Evolutionary conservation across 2,797 vertebrate genomes (phyloP).

Genomic region (Kryptopterus vitreolus): DNA sequence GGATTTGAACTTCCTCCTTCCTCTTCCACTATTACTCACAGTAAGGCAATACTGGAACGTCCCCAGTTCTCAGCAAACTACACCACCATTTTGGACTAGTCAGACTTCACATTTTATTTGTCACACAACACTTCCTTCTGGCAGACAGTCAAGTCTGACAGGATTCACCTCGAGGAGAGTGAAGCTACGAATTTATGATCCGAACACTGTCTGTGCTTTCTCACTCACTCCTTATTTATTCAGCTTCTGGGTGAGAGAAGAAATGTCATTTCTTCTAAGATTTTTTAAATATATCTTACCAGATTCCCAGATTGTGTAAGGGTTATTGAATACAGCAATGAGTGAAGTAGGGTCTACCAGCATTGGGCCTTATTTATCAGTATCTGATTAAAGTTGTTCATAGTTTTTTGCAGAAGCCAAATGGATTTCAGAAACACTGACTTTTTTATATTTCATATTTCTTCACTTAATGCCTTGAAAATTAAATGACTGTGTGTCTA

Average conservation of each 20-base stretch:
- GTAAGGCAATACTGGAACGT: conserved; percentile 24
- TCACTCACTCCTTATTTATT: conserved; percentile 1
- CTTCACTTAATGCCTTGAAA: neutral
- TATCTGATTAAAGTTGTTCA: neutral
- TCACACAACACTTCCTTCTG: conserved; percentile 37
- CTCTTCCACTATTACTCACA: neutral
- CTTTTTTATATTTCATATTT: neutral
- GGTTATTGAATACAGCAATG: neutral
- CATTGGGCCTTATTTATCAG: neutral
- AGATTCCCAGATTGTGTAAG: neutral
- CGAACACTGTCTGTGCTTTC: conserved; percentile 5
- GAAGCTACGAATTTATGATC: neutral
- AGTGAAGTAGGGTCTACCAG: neutral
- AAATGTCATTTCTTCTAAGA: neutral
- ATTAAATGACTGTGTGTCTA: too few species aligned
- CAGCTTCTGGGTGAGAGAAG: conserved; percentile 4
- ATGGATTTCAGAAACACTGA: neutral
- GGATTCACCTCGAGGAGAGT: conserved; percentile 14
- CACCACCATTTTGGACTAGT: conserved; percentile 22
- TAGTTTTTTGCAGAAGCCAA: neutral
- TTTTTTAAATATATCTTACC: conserved; percentile 23
- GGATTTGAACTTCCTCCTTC: conserved; percentile 19
- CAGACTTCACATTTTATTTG: conserved; percentile 35
- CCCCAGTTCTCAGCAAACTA: conserved; percentile 7
- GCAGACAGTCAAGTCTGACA: conserved; percentile 29